Conservation (phyloP, 2,113 vertebrate species). For the Cinclus cinclus region DNA sequence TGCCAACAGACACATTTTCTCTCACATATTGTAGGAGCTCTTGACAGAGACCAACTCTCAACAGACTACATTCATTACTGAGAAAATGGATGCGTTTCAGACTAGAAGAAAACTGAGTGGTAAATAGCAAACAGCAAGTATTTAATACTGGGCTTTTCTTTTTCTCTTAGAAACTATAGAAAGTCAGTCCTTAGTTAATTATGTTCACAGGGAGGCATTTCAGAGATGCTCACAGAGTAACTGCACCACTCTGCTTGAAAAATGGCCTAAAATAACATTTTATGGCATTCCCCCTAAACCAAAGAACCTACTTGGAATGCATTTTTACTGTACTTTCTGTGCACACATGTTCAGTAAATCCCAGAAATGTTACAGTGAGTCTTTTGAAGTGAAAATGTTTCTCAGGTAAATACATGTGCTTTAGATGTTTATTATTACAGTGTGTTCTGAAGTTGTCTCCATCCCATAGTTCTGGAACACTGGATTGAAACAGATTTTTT, state of each 20-base stretch:
- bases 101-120: not conserved
- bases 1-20: not conserved
- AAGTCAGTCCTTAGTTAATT: not conserved
- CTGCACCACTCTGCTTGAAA: not conserved
- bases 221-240: not conserved
- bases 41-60: not conserved
- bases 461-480: not conserved
- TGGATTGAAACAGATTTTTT: not conserved
- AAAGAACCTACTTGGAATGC: not conserved
- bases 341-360: not conserved
- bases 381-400: slow-evolving; percentile 9
- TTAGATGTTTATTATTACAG: not conserved
- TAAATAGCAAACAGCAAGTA: not conserved
- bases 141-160: not conserved
- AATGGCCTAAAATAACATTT: not conserved
- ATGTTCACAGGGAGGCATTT: not conserved
- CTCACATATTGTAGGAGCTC: not conserved
- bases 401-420: not conserved
- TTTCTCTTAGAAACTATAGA: not conserved
- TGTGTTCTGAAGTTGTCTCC: not conserved
- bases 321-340: not conserved
- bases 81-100: not conserved
- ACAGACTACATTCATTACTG: not conserved
- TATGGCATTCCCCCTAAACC: not conserved
- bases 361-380: not conserved